A percentile compares a stretch with the other conserved stretches of the same genome.
Evolutionary conservation across 2,888 invertebrate genomes (phyloP).

Genomic region (Drosophila hawaiiensis): DNA sequence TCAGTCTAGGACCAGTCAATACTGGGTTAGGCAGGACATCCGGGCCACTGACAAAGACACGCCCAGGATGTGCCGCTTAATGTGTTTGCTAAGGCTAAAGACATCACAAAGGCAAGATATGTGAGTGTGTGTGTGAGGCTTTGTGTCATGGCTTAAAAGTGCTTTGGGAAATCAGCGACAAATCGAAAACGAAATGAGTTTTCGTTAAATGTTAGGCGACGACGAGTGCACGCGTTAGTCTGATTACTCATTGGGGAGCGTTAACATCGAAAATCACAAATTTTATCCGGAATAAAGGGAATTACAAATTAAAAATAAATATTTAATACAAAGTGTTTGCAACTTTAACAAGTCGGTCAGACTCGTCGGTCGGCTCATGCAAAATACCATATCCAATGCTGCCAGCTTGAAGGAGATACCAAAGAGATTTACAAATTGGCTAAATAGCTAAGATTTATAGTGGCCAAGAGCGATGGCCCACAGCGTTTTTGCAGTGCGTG

Average conservation of each 20-base stretch:
- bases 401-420: conserved; percentile 17
- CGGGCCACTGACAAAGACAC: conserved; percentile 42
- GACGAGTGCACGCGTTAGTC: conserved; percentile 12
- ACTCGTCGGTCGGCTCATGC: conserved; percentile 12
- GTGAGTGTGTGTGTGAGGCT: conserved; percentile 9
- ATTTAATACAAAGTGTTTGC: conserved; percentile 48
- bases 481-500: conserved; percentile 49
- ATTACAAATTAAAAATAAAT: conserved; percentile 52
- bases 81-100: conserved; percentile 58
- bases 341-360: conserved; percentile 39
- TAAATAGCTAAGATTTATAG: conserved; percentile 67
- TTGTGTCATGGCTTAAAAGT: conserved; percentile 31
- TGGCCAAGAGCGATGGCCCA: conserved; percentile 26
- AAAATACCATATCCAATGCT: conserved; percentile 21
- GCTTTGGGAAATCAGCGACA: conserved; percentile 76
- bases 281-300: not conserved
- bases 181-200: conserved; percentile 72
- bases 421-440: conserved; percentile 64
- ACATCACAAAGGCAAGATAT: conserved; percentile 30
- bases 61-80: conserved; percentile 70
- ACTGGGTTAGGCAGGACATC: conserved; percentile 56
- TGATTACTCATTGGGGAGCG: conserved; percentile 74
- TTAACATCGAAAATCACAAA: conserved; percentile 16
- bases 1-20: conserved; percentile 37
- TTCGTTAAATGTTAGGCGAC: conserved; percentile 39